phyloP scores from a whole-genome alignment of 2,797 vertebrate genomes.

The Cyclura pinguis region DNA sequence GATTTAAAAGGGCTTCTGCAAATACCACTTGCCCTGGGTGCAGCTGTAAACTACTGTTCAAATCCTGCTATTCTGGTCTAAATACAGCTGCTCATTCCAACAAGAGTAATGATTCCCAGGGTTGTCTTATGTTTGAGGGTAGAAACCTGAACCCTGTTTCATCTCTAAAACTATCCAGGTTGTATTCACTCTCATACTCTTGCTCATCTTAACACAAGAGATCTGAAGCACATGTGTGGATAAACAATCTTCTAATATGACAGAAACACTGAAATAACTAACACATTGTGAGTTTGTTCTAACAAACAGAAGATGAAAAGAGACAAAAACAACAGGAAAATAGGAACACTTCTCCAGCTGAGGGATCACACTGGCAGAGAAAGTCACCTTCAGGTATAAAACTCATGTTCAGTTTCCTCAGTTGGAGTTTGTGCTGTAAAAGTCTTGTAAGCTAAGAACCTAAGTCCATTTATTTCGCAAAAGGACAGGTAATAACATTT shows the following conservation, averaged over 20 bases:
- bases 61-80: not conserved
- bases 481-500: not conserved
- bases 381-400: too few relatives aligned
- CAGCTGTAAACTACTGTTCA: not conserved
- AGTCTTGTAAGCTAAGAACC: not conserved
- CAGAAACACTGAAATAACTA: too few relatives aligned
- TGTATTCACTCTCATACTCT: slow-evolving; percentile 1
- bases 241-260: not conserved
- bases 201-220: not conserved
- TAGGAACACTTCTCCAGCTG: not conserved
- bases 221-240: not conserved
- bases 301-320: too few relatives aligned
- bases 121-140: not conserved
- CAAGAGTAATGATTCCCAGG: not conserved
- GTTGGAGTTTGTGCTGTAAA: not conserved
- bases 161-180: not conserved
- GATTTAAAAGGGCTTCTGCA: not conserved
- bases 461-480: not conserved
- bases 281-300: too few relatives aligned
- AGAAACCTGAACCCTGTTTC: not conserved
- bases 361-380: not conserved
- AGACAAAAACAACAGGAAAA: too few relatives aligned
- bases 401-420: not conserved
- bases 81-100: not conserved
- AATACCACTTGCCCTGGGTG: not conserved